A percentile compares a stretch with the other conserved stretches of the same genome.
Evolutionary conservation across 1,140 invertebrate genomes (phyloP).

Genomic region (Cataglyphis hispanica): DNA sequence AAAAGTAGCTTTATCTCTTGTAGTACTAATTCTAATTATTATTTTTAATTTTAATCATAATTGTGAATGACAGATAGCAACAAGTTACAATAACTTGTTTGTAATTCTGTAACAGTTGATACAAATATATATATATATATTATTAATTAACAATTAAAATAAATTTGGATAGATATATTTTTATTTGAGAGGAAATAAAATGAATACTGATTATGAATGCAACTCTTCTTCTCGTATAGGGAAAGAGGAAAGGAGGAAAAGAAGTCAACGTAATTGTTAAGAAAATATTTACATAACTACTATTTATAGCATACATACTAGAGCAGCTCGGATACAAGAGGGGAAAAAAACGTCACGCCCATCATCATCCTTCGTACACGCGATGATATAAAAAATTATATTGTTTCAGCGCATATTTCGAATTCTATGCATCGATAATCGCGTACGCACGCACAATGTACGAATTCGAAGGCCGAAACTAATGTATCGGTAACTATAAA

Average conservation of each 20-base stretch:
- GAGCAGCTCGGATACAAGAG: neutral
- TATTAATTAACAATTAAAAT: neutral
- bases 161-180: neutral
- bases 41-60: neutral
- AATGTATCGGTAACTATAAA: neutral
- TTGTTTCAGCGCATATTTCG: slow-evolving; percentile 9
- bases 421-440: neutral
- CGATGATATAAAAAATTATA: neutral
- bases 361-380: slow-evolving; percentile 29
- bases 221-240: neutral
- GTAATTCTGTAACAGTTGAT: neutral
- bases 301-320: neutral
- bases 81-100: neutral
- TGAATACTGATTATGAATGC: neutral
- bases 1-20: neutral
- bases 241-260: neutral
- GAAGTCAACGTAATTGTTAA: slow-evolving; percentile 7
- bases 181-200: neutral
- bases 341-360: neutral
- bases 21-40: neutral
- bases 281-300: slow-evolving; percentile 30
- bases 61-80: neutral
- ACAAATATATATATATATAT: too few species aligned
- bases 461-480: neutral
- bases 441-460: neutral